phyloP scores from a whole-genome alignment of 2,113 vertebrate genomes.

The Muntiacus muntjak region DNA sequence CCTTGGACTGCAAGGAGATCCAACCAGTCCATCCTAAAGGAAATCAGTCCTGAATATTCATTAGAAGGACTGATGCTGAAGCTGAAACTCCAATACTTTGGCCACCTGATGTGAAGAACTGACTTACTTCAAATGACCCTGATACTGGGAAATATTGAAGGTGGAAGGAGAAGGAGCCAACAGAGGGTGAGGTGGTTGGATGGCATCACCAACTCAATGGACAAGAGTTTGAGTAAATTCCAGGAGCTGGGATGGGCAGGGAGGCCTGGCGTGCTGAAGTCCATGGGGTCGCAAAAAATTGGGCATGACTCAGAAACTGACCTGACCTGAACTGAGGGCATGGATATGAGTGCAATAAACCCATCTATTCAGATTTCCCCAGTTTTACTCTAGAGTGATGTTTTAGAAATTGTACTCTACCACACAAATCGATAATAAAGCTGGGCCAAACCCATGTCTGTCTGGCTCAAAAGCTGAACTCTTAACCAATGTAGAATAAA shows the following conservation, averaged over 20 bases:
- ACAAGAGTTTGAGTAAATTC: background rate
- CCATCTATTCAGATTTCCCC: background rate
- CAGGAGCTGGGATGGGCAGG: background rate
- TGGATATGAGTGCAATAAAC: accelerated
- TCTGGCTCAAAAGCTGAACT: background rate
- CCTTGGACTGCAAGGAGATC: background rate
- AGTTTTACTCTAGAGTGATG: background rate
- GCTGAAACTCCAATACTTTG: background rate
- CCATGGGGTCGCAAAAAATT: accelerated
- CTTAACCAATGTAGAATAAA: background rate
- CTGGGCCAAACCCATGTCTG: background rate
- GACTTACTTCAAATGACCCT: background rate
- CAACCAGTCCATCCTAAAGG: background rate
- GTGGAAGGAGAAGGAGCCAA: background rate
- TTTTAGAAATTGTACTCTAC: background rate
- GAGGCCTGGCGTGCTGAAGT: background rate
- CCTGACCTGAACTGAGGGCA: background rate
- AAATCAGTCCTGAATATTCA: background rate
- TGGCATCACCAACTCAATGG: background rate
- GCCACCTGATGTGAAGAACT: background rate
- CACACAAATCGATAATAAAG: background rate
- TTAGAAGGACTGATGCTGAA: background rate
- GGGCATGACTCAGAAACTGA: background rate
- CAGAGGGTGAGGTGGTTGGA: background rate
- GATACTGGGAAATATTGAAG: background rate